These are phyloP conservation scores for Xestobium rufovillosum DNA, from an alignment of 2,888 invertebrate genomes.

Conservation along the genomic window DNA sequence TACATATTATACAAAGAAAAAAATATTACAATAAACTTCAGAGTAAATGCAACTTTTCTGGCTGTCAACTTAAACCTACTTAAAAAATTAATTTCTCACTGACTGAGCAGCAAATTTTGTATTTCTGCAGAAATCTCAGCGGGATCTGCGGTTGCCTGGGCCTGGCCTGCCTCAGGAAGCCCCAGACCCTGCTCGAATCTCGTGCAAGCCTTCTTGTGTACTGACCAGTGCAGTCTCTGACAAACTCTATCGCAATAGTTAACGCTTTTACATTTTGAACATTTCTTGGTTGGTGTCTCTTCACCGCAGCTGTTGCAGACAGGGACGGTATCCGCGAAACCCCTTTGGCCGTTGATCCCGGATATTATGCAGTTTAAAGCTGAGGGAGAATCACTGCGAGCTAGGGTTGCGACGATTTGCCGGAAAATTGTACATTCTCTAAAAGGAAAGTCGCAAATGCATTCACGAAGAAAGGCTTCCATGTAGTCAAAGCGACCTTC, in stretches of 20 bases:
- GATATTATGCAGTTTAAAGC: conserved; percentile 67
- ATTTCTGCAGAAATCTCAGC: conserved; percentile 31
- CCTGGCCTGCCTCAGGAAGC: conserved; percentile 19
- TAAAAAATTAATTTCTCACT: too few relatives aligned
- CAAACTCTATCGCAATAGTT: conserved; percentile 93
- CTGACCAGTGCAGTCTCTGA: conserved; percentile 88
- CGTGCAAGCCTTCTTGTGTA: conserved; percentile 80
- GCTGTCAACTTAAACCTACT: too few relatives aligned
- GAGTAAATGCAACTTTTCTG: too few relatives aligned
- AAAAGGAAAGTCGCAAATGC: conserved; percentile 83
- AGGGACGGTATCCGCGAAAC: conserved; percentile 60
- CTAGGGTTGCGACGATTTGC: conserved; percentile 72
- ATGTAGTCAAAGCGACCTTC: conserved; percentile 56
- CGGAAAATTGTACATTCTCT: conserved; percentile 84
- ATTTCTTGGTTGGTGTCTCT: conserved; percentile 84
- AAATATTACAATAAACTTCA: too few relatives aligned
- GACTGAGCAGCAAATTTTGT: conserved; percentile 32
- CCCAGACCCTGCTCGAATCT: conserved; percentile 44
- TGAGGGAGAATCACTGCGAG: conserved; percentile 64
- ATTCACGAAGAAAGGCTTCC: conserved; percentile 73
- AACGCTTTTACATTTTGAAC: conserved; percentile 88
- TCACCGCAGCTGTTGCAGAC: conserved; percentile 83
- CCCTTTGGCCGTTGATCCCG: conserved; percentile 83
- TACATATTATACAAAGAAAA: too few relatives aligned
- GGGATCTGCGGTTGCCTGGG: conserved; percentile 26